phyloP scores from a whole-genome alignment of 2,888 invertebrate genomes.

The Acrobeloides nanus region DNA sequence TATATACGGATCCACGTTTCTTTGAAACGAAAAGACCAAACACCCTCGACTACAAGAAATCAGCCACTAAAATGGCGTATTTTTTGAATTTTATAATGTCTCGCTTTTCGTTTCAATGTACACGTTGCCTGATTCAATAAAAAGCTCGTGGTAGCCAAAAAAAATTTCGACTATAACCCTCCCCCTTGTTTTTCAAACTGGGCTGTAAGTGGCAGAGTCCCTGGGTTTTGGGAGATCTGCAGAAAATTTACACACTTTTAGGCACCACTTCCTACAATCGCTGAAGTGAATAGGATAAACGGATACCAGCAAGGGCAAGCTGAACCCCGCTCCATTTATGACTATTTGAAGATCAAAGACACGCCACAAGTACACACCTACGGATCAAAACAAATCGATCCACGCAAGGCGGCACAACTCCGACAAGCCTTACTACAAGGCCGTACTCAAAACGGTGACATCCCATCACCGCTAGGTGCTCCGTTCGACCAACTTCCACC shows the following conservation, averaged over 20 bases:
- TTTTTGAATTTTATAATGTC: no score
- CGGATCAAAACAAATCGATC: conserved; percentile 2
- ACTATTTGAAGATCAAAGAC: conserved; percentile 39
- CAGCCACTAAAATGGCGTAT: no score
- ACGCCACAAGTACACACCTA: conserved; percentile 2
- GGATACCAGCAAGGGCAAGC: conserved; percentile 8
- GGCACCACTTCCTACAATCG: conserved; percentile 7
- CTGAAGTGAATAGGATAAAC: background rate
- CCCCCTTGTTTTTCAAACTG: no score
- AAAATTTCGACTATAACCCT: no score
- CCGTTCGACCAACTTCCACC: conserved; percentile 13
- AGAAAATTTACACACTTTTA: no score
- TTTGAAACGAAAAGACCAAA: conserved; percentile 12
- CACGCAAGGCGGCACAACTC: conserved; percentile 3
- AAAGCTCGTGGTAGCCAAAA: no score
- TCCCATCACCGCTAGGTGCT: background rate
- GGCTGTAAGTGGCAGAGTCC: no score
- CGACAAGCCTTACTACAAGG: background rate
- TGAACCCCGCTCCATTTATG: conserved; percentile 36
- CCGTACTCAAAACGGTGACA: no score
- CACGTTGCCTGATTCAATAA: no score
- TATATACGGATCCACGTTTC: no score
- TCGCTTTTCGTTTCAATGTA: no score
- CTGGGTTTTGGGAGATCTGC: no score
- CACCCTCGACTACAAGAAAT: conserved; percentile 10